Percentiles rank a stretch among this genome's conserved stretches.
These are phyloP conservation scores for Apis florea DNA, from an alignment of 1,140 invertebrate species.

Conservation along the genomic window DNA sequence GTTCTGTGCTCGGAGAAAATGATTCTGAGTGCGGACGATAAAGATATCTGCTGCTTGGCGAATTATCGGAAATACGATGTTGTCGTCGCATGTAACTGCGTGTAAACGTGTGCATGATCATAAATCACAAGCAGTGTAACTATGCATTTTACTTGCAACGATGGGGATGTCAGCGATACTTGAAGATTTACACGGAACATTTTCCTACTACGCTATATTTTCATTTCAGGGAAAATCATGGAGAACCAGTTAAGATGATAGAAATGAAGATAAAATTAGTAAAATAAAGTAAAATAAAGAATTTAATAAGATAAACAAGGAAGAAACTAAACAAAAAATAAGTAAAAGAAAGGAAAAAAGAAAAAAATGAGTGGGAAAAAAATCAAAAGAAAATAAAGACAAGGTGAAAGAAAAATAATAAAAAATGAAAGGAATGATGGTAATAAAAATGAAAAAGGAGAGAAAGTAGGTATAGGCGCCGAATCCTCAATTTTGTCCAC, in stretches of 20 bases:
- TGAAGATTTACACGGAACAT: constrained; percentile 7
- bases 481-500: constrained; percentile 8
- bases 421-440: neutral
- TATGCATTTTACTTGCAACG: constrained; percentile 1
- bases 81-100: neutral
- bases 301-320: neutral
- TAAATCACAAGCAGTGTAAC: neutral
- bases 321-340: neutral
- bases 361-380: neutral
- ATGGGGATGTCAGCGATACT: neutral
- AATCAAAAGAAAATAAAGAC: neutral
- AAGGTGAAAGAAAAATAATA: neutral
- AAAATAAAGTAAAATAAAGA: neutral
- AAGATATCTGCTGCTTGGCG: constrained; percentile 13
- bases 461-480: neutral
- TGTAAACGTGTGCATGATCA: constrained; percentile 15
- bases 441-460: too few relatives aligned
- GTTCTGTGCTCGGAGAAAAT: neutral
- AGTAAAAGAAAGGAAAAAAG: neutral
- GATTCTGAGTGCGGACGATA: neutral
- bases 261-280: neutral
- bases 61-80: constrained; percentile 19
- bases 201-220: neutral
- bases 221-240: neutral
- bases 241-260: neutral